Evolutionary conservation across 1,140 invertebrate species (phyloP), one percentile per base, ranked within the genome.

Genomic region (Harlomillsia oculata): DNA sequence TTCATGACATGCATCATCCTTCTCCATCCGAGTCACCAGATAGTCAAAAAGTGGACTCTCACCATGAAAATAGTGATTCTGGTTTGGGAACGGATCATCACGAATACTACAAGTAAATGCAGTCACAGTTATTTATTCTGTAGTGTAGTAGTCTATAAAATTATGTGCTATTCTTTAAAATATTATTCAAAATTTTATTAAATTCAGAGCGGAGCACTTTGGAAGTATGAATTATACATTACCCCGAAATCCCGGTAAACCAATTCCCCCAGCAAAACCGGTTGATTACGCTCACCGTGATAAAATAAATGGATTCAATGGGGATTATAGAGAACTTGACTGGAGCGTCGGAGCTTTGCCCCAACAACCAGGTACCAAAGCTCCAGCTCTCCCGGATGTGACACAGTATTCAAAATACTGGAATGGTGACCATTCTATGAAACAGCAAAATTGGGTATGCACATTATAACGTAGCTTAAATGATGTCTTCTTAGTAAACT

Each of bases 31-130:
- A 59, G 37, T 57, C 59, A 9, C 54, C 59, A 13, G 62, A 59
- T 43, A 59, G 53, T 51, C 53, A 60, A 28, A 62, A 58, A 53
- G 55, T 54, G n/a, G 58, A 64, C 41, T 58, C 53, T 20, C 54
- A 57, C 30, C 66, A 67, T 44, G 65, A 68, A 40, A 65, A 68
- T 32, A 63, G 60, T 25, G 67, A 68, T 41, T 68, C 67, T n/a
- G 67, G 67, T 9, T 48, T 68, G n/a, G 65, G 67, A 26, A 64
- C 67, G 2, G 67, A 67, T 50, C 60, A 61, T 30, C 65, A 67
- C 25, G 67, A 68, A 36, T 67, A 67, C 52, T 64, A 64, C 58
- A 59, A 41, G 60, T 59, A 48, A 32, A 13, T 45, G 18, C 43
- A 21, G 8, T 5, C n/a, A 16, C 37, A 40, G 20, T 16, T 40